phyloP scores from a whole-genome alignment of 2,113 vertebrate genomes.

The Varanus salvator region DNA sequence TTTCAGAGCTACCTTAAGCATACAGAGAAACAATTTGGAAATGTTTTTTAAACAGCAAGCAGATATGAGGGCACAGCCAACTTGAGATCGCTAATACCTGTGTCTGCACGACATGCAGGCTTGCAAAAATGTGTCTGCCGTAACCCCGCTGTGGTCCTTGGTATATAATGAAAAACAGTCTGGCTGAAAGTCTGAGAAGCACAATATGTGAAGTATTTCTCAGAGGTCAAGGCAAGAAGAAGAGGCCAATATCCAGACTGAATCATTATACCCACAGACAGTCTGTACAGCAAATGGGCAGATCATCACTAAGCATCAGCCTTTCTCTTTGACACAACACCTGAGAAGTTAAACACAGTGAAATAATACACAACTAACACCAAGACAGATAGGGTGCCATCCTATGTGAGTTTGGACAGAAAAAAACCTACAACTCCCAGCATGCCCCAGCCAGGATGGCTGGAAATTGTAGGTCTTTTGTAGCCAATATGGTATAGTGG shows the following conservation, averaged over 20 bases:
- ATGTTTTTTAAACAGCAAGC: neutral
- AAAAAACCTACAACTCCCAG: too few species aligned
- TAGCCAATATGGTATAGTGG: too few species aligned
- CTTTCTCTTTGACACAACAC: neutral
- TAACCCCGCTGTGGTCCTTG: neutral
- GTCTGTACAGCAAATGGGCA: neutral
- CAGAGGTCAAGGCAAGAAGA: neutral
- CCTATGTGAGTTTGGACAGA: too few species aligned
- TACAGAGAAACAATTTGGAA: neutral
- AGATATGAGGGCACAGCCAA: neutral
- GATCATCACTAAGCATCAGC: neutral
- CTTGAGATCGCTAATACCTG: neutral
- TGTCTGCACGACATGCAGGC: neutral
- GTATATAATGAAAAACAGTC: neutral
- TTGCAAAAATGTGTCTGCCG: neutral
- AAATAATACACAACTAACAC: neutral
- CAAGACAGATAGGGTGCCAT: too few species aligned
- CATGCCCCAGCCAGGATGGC: too few species aligned
- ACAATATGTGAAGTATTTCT: neutral
- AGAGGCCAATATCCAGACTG: neutral
- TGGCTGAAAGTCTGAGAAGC: neutral
- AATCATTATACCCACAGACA: neutral
- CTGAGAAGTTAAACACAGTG: neutral
- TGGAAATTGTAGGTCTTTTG: too few species aligned
- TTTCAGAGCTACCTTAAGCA: neutral